Evolutionary conservation across 2,797 vertebrate genomes (phyloP), one percentile per base, ranked within the genome.

Genomic region (Eidolon dupreanum): DNA sequence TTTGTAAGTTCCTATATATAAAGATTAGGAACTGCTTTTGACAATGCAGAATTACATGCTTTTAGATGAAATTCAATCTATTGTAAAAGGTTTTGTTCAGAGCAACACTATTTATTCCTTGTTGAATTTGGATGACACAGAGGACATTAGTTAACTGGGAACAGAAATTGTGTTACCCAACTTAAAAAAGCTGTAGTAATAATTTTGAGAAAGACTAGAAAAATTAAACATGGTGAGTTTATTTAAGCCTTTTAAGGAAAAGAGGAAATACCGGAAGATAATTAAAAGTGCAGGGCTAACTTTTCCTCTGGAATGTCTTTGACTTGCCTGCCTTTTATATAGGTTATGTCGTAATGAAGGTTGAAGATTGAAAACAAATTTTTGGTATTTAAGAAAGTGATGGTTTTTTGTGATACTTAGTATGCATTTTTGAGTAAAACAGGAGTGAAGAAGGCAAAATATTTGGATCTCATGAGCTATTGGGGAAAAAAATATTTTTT

Each of bases 21-120:
- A 98, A 98, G 98, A 98, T 98, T 98, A 98, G 98, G 97, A 98
- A 98, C 96, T 90, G 95, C 98, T 98, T 89, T 98, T 98, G 98
- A 98, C 98, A 96, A 97, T 97, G 98, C n/a, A 88, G 98, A 98
- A 98, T 98, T 98, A 98, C 97, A 97, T 97, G 98, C 98, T 98
- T 98, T 98, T 98, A 98, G 98, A 98, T 96, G 98, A 98, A 98
- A 98, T 97, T 97, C 97, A 98, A 98, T 98, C 98, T 97, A 95
- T 98, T 97, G 98, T 97, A 97, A 98, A 97, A 98, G 97, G 95
- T 96, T 98, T 98, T 97, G 92, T 98, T 98, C 79, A 0, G 75
- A 85, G 96, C 94, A 94, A 97, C 95, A 96, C 97, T 98, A 97
- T 97, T 97, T 98, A 95, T 98, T 96, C 96, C 97, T 94, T 96